Conservation (phyloP, 1,140 invertebrate species). For the Drosophila suzukii region DNA sequence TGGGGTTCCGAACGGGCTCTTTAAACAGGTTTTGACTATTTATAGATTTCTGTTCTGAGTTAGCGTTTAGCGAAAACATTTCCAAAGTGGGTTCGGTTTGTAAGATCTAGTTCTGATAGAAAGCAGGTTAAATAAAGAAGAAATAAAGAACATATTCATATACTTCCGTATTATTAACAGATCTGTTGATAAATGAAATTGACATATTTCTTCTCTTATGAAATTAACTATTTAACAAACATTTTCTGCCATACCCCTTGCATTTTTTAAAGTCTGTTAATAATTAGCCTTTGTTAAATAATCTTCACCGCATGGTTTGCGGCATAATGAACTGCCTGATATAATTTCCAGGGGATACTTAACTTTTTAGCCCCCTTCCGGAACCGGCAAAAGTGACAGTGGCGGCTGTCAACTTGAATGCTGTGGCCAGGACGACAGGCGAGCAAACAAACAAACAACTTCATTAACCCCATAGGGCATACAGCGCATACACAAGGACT, state of each 20-base stretch:
- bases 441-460: slow-evolving; percentile 78
- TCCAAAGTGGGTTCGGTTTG: too few species aligned
- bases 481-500: slow-evolving; percentile 39
- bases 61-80: too few species aligned
- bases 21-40: neutral
- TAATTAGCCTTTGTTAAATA: neutral
- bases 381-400: neutral
- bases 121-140: too few species aligned
- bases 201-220: too few species aligned
- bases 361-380: slow-evolving; percentile 5
- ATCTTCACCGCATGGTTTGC: neutral
- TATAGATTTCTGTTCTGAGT: neutral
- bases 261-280: neutral
- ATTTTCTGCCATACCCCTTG: too few species aligned
- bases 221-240: too few species aligned
- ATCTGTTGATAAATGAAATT: too few species aligned
- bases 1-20: neutral
- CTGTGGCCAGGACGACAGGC: slow-evolving; percentile 41
- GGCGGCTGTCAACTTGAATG: slow-evolving; percentile 44
- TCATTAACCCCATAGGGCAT: slow-evolving; percentile 76
- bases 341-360: slow-evolving; percentile 15
- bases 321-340: slow-evolving; percentile 6
- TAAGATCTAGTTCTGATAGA: too few species aligned
- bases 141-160: too few species aligned
- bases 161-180: too few species aligned